Evolutionary conservation across 2,888 invertebrate species (phyloP), one percentile per base, ranked within the genome.

Genomic region (Formica aserva): DNA sequence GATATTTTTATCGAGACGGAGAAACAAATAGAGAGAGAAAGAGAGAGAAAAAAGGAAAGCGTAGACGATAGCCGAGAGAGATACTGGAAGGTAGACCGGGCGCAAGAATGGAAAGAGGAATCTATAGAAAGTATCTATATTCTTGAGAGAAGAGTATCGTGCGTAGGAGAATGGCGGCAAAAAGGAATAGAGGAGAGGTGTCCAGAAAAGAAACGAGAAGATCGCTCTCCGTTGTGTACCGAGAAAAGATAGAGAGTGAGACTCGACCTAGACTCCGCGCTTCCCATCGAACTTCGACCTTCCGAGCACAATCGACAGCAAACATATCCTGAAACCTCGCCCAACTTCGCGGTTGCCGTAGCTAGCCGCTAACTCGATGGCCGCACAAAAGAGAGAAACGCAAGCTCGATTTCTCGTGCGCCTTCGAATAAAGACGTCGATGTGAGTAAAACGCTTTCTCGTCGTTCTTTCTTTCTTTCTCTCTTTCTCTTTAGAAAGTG

Each of bases 341-440:
- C 72, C 63, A 78, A 87, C 81, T 87, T 76, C 80, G 62, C 41
- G 52, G 41, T 65, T 55, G 67, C 69, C 38, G 63, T 13, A 13
- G 45, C 15, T 71, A 66, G 52, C 82, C 75, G 62, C 13, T 69
- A 78, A 57, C 74, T 60, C 74, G 67, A 22, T 11, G 55, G 81
- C 22, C 45, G 78, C 26, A 78, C 72, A 83, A 88, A 88, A 85
- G 75, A 60, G 76, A 71, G 87, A 87, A 71, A 52, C 69, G 74
- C 29, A 83, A 87, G 89, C 85, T 88, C 85, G 85, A 89, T 88
- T 87, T 85, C 83, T 41, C 60, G 45, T 48, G 45, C 45, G 32
- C 35, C 60, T 45, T 41, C 72, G 45, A 60, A 35, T 32, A 32
- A 35, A 80, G 72, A 80, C 41, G 35, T 66, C 32, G 22, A 22